Base-by-base conservation (phyloP, 2,888 invertebrate species). In the Eupeodes luniger region DNA sequence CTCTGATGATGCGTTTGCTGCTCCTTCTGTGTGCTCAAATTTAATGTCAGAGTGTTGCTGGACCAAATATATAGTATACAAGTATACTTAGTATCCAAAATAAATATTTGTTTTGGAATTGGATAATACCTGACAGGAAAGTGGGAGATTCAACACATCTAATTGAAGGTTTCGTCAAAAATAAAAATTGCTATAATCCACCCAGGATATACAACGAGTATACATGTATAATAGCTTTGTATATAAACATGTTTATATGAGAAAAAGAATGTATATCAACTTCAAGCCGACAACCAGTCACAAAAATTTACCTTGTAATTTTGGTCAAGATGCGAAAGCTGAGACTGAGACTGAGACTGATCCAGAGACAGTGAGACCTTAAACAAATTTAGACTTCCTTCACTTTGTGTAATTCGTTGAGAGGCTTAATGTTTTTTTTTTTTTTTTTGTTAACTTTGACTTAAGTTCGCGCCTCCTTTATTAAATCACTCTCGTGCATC, bases 91-190 rank as follows among this genome's bases (percentile, higher is more conserved):
- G 78, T 81, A 78, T 77, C 85, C 62, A 88, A 85, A 88, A 66
- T 81, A 88, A 88, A 88, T 88, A 88, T 88, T 88, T 88, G 88
- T 85, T 88, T 88, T 88, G 53, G 59, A 70, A 81, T 78, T 69
- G 85, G 81, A 85, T 83, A 87, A 84, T 80, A 57, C 80, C 80
- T 57, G 76, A 74, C 81, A 76, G 49, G 74, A 81, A 88, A 85
- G 88, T 88, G 88, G 88, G 69, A 85, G 85, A 88, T 88, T 85
- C 88, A 88, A 88, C 88, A 88, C 88, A 85, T 88, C 85, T 85
- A 88, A 88, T 88, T 88, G 88, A 64, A 81, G 88, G 88, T 85
- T 84, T 77, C 81, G 14, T 53, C 81, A 51, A 62, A 85, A 75
- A 85, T 16, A 72, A 55, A 69, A 70, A 70, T 88, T 85, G 81